Base-by-base conservation (phyloP, 2,888 invertebrate species). In the Lasioglossum morio region DNA sequence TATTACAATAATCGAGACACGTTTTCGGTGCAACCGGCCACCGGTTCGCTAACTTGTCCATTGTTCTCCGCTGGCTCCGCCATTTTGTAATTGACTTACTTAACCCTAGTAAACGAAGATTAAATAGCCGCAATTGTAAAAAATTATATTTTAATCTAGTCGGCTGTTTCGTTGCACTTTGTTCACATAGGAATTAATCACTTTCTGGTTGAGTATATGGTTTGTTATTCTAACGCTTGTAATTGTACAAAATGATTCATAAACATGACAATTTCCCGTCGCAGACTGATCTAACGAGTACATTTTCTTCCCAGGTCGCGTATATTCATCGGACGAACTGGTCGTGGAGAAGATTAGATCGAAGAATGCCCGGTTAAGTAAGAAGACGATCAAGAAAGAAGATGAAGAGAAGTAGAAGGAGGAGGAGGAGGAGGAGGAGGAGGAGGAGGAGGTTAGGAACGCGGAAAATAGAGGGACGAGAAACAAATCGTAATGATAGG, bases 1-100 rank as follows among this genome's bases (percentile, higher is more conserved):
- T 86, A 86, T 86, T 86, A n/a, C n/a, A n/a, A n/a, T n/a, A 86
- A 86, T 78, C 43, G 66, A 74, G 72, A 73, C 86, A 72, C 34
- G 72, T 77, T 69, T 77, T 77, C 77, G 77, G 53, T 34, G 37
- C 46, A 46, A 46, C 10, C 10, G 7, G 79, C 57, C 40, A 34
- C 72, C 27, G 53, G 60, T 75, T 63, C 16, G 2, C 19, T 37
- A 12, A 23, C 7, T 2, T 30, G 8, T 10, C 23, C 66, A 30
- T 66, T 66, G 34, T 66, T 23, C 66, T 19, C 4, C 10, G 53
- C n/a, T 1, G 23, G 23, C 8, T 23, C 10, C 34, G 34, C 34
- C 66, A 30, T 66, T 66, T 66, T 63, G 16, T 30, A 30, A 30
- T 63, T 16, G 27, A 16, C 30, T 30, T 30, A 30, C 63, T 63